Evolutionary conservation across 1,140 invertebrate species (phyloP).

Genomic region (Metopolophium dirhodum): DNA sequence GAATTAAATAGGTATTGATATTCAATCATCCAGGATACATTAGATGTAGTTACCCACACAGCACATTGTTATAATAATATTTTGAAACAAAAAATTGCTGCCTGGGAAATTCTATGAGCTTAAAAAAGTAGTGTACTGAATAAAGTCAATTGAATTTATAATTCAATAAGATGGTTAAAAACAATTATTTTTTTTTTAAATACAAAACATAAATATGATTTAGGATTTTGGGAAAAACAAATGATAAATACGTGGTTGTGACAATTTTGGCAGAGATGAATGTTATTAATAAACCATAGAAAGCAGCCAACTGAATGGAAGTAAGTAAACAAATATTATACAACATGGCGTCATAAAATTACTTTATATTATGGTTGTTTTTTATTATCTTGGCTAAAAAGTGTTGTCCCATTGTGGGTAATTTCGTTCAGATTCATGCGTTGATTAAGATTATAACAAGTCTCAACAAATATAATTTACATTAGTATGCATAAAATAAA

Average conservation of each 20-base stretch:
- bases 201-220: background rate
- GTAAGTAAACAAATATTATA: conserved; percentile 74
- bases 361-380: conserved; percentile 7
- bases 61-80: too few relatives aligned
- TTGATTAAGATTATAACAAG: background rate
- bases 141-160: background rate
- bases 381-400: background rate
- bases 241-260: conserved; percentile 64
- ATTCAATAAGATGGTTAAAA: too few relatives aligned
- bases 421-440: background rate
- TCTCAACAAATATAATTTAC: conserved; percentile 6
- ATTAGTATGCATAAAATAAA: background rate
- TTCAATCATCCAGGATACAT: background rate
- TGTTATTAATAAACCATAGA: conserved; percentile 75
- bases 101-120: background rate
- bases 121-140: background rate
- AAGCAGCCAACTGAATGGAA: conserved; percentile 70
- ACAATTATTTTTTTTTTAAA: background rate
- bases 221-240: background rate
- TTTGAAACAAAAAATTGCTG: too few relatives aligned
- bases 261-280: conserved; percentile 68
- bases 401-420: background rate
- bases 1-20: too few relatives aligned
- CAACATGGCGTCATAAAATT: conserved; percentile 91
- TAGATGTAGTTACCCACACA: background rate